phyloP scores from a whole-genome alignment of 2,888 invertebrate species.

The Bombylius major region DNA sequence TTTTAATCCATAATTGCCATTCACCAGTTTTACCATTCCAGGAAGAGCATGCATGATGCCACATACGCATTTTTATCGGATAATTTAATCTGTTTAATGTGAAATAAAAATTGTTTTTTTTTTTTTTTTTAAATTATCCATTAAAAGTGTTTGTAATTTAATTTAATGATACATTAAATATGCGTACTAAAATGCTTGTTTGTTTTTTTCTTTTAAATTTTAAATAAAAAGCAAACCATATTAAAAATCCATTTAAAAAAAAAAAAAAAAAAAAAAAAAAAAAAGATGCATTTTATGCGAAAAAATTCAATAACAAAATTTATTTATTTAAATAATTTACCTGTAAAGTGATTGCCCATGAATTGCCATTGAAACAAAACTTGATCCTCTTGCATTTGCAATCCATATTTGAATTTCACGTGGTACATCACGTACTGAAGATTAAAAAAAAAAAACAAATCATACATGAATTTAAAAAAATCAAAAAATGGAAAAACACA shows the following conservation, averaged over 20 bases:
- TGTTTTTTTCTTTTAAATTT: no score
- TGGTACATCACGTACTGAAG: conserved; percentile 56
- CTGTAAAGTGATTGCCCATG: conserved; percentile 73
- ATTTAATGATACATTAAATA: no score
- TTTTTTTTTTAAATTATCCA: neutral
- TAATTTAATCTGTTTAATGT: conserved; percentile 45
- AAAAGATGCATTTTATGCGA: no score
- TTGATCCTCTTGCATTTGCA: conserved; percentile 65
- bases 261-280: no score
- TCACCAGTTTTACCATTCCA: conserved; percentile 84
- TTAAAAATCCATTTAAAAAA: no score
- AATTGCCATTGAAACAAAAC: conserved; percentile 69
- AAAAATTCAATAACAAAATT: no score
- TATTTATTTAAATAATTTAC: conserved; percentile 21
- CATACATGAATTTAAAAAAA: no score
- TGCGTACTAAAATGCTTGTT: no score
- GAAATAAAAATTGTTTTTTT: conserved; percentile 7
- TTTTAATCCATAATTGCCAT: conserved; percentile 82
- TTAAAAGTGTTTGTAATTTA: no score
- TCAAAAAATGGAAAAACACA: no score
- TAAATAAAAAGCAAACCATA: no score
- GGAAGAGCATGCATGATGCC: conserved; percentile 79
- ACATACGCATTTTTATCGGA: conserved; percentile 53
- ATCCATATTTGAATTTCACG: conserved; percentile 67
- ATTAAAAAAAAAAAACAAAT: conserved; percentile 3